A percentile compares a stretch with the other conserved stretches of the same genome.
These are phyloP conservation scores for Papilio protenor DNA, from an alignment of 2,888 invertebrate genomes.

Conservation along the genomic window DNA sequence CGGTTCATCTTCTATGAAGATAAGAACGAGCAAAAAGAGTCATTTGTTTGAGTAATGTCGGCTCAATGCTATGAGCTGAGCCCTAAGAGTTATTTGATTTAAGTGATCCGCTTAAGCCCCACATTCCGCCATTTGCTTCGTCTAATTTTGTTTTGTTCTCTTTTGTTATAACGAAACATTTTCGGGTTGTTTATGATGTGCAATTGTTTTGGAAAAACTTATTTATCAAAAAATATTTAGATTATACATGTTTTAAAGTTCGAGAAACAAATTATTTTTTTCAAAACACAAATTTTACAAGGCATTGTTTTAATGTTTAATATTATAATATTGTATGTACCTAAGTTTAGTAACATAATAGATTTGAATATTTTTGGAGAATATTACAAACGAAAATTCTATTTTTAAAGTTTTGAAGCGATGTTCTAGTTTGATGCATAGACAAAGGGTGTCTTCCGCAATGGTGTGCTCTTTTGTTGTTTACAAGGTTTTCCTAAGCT, in stretches of 20 bases:
- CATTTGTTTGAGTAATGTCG: slow-evolving; percentile 34
- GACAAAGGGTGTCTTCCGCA: slow-evolving; percentile 31
- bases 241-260: background rate
- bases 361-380: background rate
- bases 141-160: slow-evolving; percentile 19
- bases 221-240: background rate
- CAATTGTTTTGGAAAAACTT: background rate
- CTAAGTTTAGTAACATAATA: background rate
- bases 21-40: slow-evolving; percentile 31
- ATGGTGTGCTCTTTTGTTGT: slow-evolving; percentile 36
- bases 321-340: background rate
- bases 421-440: slow-evolving; percentile 12
- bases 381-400: slow-evolving; percentile 1
- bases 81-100: slow-evolving; percentile 33
- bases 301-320: background rate
- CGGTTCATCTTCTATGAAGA: slow-evolving; percentile 6
- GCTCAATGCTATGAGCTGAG: slow-evolving; percentile 20
- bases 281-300: no score
- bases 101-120: slow-evolving; percentile 20
- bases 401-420: slow-evolving; percentile 22
- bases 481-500: slow-evolving; percentile 35
- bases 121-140: slow-evolving; percentile 12
- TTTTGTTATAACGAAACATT: slow-evolving; percentile 8
- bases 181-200: background rate
- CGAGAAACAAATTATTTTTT: background rate